phyloP scores from a whole-genome alignment of 2,797 vertebrate genomes.

The Acomys russatus region DNA sequence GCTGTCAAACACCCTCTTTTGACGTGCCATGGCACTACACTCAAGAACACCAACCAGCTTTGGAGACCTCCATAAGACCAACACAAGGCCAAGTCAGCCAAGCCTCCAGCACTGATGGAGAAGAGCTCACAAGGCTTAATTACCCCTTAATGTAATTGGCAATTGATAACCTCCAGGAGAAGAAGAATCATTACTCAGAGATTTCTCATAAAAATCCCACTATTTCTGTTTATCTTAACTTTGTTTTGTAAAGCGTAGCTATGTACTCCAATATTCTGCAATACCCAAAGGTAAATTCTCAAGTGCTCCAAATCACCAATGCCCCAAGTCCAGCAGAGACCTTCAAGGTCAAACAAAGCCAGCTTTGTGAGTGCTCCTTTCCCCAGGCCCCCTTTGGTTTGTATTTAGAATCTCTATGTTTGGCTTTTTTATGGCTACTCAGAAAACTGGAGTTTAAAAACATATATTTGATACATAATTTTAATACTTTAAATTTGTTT shows the following conservation, averaged over 20 bases:
- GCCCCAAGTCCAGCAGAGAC: neutral
- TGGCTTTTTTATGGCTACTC: neutral
- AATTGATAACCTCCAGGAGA: neutral
- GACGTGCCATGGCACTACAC: neutral
- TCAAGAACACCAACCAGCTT: neutral
- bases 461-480: neutral
- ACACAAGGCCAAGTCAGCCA: neutral
- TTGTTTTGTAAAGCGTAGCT: neutral
- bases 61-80: neutral
- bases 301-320: too few species aligned
- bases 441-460: neutral
- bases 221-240: neutral
- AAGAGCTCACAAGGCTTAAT: too few species aligned
- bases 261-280: neutral
- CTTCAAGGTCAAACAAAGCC: neutral
- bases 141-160: neutral
- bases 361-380: neutral
- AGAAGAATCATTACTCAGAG: neutral
- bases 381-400: neutral
- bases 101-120: neutral
- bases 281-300: neutral
- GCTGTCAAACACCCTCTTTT: neutral
- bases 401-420: neutral
- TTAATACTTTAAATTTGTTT: neutral
- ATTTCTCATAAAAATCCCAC: neutral